Evolutionary conservation across 2,113 vertebrate genomes (phyloP).

Genomic region (Clupea harengus): DNA sequence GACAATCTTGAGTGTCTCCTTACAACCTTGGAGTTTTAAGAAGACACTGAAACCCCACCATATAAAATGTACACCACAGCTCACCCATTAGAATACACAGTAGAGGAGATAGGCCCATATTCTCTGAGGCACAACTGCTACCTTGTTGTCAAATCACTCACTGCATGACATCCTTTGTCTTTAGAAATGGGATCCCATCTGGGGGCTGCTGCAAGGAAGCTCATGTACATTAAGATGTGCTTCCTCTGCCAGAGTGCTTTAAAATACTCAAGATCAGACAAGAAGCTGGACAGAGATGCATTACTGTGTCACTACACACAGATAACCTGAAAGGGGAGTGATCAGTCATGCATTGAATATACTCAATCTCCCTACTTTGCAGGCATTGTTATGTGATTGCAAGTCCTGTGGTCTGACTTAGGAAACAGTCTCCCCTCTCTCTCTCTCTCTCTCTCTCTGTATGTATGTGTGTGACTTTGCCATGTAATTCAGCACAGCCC

Average conservation of each 20-base stretch:
- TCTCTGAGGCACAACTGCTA: background rate
- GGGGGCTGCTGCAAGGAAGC: background rate
- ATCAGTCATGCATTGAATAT: conserved; percentile 11
- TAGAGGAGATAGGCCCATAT: background rate
- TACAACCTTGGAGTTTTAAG: background rate
- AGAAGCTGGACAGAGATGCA: background rate
- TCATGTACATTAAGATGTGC: conserved; percentile 6
- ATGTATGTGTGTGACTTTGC: background rate
- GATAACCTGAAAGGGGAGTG: background rate
- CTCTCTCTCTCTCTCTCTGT: background rate
- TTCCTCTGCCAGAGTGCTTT: background rate
- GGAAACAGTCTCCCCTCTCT: background rate
- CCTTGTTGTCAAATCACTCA: background rate
- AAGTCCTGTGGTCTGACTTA: background rate
- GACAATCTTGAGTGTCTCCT: background rate
- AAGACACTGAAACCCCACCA: background rate
- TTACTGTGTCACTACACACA: background rate
- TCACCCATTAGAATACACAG: background rate
- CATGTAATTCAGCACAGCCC: background rate
- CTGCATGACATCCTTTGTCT: conserved; percentile 16
- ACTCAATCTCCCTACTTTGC: background rate
- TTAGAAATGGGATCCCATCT: conserved; percentile 26
- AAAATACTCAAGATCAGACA: background rate
- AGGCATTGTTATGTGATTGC: background rate
- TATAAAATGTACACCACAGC: background rate